Base-by-base conservation (phyloP, 2,113 vertebrate genomes). In the Brachyhypopomus occidentalis region DNA sequence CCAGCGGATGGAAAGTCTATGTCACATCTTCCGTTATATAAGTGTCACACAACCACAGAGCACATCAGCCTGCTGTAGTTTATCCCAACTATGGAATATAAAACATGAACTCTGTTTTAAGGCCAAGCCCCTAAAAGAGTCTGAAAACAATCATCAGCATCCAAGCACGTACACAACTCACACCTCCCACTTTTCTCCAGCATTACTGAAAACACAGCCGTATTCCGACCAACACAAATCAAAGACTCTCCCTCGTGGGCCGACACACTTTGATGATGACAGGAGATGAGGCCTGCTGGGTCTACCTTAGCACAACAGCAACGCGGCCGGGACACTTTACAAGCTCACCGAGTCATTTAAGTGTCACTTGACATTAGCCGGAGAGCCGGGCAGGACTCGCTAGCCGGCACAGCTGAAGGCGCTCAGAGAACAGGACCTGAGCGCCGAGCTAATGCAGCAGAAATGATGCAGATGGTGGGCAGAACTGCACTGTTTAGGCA, bases 341-440 rank as follows among this genome's bases (percentile, higher is more conserved):
- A 75, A 80, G 74, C 62, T 74, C 69, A 82, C 55, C 75, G 38
- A 78, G 79, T 79, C 72, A 78, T 87, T 85, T 79, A 87, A 84
- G 73, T 82, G 81, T 79, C 85, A 85, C 83, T 83, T 75, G 56
- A 75, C 52, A 64, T 83, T 84, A 84, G 79, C 16, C 48, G 41
- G 14, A 81, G 48, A 34, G 23, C 22, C 48, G 59, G 48, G 77
- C 38, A 25, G 17, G 41, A 9, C 41, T 41, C 41, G 1, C 9
- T 8, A 9, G 2, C 41, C 58, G 52, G 66, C 34, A 63, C 27
- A 60, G 74, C 62, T 73, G n/a, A 11, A 75, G 20, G 27, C 27
- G 16, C 71, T 66, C 72, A 70, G 34, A 75, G 16, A 67, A 45
- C 27, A 45, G 58, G 16, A 56, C 72, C 64, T 75, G 58, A 82